Conservation (phyloP, 2,888 invertebrate genomes). For the Eilema sororculum region DNA sequence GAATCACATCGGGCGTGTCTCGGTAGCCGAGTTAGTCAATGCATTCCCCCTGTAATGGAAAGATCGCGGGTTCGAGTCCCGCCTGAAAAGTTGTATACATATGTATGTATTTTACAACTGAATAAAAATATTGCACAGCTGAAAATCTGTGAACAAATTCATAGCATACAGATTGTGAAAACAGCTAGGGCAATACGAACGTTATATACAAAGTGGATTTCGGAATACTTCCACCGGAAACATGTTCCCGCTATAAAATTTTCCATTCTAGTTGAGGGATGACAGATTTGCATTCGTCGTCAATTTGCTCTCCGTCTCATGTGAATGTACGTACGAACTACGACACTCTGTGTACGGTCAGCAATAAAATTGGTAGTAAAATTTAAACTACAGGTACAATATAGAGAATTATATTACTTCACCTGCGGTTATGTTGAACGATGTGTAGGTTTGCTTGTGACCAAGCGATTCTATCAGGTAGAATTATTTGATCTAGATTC, state of each 20-base stretch:
- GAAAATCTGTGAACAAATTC: conserved; percentile 9
- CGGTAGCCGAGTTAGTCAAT: no score
- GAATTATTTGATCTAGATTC: no score
- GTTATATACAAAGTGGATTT: background rate
- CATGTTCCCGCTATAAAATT: conserved; percentile 21
- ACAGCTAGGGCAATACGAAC: background rate
- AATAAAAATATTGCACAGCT: background rate
- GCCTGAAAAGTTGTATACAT: no score
- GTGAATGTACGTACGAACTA: conserved; percentile 10
- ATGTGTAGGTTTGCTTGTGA: background rate
- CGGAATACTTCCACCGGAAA: conserved; percentile 26
- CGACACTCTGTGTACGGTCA: background rate
- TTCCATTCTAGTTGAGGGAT: conserved; percentile 31
- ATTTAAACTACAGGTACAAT: background rate
- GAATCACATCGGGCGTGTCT: no score
- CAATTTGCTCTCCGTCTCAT: conserved; percentile 36
- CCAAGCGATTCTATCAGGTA: no score
- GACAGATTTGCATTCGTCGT: conserved; percentile 45
- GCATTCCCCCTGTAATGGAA: no score
- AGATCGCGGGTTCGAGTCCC: no score
- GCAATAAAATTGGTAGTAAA: background rate
- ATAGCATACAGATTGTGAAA: background rate
- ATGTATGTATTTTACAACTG: background rate
- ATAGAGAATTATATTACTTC: background rate
- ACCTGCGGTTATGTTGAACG: background rate